Percentiles rank a stretch among this genome's conserved stretches.
phyloP scores from a whole-genome alignment of 2,797 vertebrate genomes.

The Sebastes baramenuke region DNA sequence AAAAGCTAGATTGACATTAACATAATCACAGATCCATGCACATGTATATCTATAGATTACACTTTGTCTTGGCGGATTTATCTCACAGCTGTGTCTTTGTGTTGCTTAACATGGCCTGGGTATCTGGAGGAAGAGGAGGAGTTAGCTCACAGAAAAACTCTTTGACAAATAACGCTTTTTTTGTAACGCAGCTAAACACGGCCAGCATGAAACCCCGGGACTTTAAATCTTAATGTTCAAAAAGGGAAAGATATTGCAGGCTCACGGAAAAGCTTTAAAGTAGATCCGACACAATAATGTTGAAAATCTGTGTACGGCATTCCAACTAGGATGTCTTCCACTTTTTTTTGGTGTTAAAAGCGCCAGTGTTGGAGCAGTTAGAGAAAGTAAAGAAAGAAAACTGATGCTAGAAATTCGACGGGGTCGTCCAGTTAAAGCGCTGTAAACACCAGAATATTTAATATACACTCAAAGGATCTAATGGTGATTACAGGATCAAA shows the following conservation, averaged over 20 bases:
- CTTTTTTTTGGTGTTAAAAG: neutral
- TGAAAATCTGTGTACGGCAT: slow-evolving; percentile 7
- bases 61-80: slow-evolving; percentile 13
- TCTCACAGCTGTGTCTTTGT: slow-evolving; percentile 7
- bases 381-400: neutral
- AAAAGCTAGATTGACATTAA: neutral
- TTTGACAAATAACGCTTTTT: slow-evolving; percentile 36
- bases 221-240: slow-evolving; percentile 53
- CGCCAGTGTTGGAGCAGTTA: neutral
- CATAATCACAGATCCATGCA: neutral
- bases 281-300: slow-evolving; percentile 21
- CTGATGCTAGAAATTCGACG: neutral
- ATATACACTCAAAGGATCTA: slow-evolving; percentile 9
- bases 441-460: slow-evolving; percentile 7
- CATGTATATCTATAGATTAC: slow-evolving; percentile 19
- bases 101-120: slow-evolving; percentile 6
- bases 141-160: slow-evolving; percentile 18
- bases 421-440: neutral
- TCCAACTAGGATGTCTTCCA: neutral
- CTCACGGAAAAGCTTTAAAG: slow-evolving; percentile 30
- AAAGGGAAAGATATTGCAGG: slow-evolving; percentile 26
- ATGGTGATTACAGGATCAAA: slow-evolving; percentile 53
- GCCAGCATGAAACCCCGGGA: slow-evolving; percentile 15
- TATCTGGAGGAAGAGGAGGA: slow-evolving; percentile 16
- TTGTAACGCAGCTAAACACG: slow-evolving; percentile 27